Percentiles rank a stretch among this genome's conserved stretches.
Conservation (phyloP, 1,140 invertebrate species). For the Pararge aegeria region DNA sequence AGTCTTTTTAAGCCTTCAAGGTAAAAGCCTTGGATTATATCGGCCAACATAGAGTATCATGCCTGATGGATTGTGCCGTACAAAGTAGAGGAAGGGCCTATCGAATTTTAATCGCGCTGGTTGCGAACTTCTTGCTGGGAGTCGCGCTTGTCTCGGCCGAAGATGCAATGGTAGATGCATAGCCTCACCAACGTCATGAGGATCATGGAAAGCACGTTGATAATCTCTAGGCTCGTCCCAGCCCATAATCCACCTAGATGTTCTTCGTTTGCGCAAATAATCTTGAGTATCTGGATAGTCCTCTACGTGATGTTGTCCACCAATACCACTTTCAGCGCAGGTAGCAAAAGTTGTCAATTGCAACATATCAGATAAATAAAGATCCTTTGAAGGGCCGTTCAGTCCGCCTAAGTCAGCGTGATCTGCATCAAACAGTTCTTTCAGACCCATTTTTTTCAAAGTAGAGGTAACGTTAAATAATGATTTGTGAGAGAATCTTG, state of each 20-base stretch:
- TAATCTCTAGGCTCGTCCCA: conserved; percentile 78
- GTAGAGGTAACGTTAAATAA: conserved; percentile 88
- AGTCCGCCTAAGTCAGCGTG: conserved; percentile 89
- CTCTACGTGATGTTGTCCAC: conserved; percentile 87
- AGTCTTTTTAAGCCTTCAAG: conserved; percentile 77
- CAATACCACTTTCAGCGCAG: conserved; percentile 87
- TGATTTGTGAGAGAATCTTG: conserved; percentile 90
- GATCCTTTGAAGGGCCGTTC: conserved; percentile 85
- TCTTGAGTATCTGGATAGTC: conserved; percentile 86
- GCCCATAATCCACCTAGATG: conserved; percentile 58
- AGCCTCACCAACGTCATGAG: conserved; percentile 81
- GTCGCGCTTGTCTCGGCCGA: conserved; percentile 84
- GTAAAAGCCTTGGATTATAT: conserved; percentile 90
- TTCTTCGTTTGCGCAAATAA: conserved; percentile 50
- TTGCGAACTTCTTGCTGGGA: conserved; percentile 80
- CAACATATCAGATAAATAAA: conserved; percentile 89
- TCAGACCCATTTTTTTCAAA: conserved; percentile 88
- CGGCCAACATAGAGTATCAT: conserved; percentile 91
- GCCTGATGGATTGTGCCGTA: conserved; percentile 92
- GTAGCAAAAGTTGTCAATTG: conserved; percentile 89
- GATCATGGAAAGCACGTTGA: conserved; percentile 82
- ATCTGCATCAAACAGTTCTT: conserved; percentile 86
- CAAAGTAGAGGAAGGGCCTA: conserved; percentile 91
- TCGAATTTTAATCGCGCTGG: conserved; percentile 87
- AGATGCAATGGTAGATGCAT: conserved; percentile 83